Base-by-base conservation (phyloP, 2,888 invertebrate species). In the Pasiphila rectangulata region DNA sequence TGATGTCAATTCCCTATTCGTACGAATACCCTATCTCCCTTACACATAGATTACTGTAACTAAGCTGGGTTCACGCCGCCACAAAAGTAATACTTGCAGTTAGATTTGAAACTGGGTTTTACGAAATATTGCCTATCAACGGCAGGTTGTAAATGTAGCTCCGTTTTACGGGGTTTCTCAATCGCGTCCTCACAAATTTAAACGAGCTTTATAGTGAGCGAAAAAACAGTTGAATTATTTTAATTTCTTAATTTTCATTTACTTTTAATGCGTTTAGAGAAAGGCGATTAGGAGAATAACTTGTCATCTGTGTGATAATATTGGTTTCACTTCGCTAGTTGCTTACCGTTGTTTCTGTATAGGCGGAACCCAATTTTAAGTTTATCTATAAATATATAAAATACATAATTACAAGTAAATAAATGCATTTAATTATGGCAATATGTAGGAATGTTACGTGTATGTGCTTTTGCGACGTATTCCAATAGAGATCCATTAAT, bases 351-450 rank as follows among this genome's bases (percentile, higher is more conserved):
- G 27, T 6, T 27, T 13, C 10, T 29, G 1, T n/a, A 1, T 16
- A 29, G 12, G 16, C 12, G 27, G n/a, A 6, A 44, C 29, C 39
- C 39, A 39, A 27, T 15, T 36, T 42, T 75, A 78, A 80, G 69
- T 58, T 58, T 61, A 51, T 51, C 51, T 47, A 48, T 60, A 57
- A 49, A 57, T 64, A 59, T 50, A 54, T 51, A 40, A 58, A 59
- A 68, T 60, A 67, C 49, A 63, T 57, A 63, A 63, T 51, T 63
- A 61, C 50, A 57, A 64, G 64, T 70, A 78, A 76, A 81, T 83
- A 84, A 84, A 84, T 84, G 83, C 83, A 78, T 77, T 75, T 64
- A 34, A 50, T 49, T 79, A 85, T 83, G 83, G 83, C 83, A 76
- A 70, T 64, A 70, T 59, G 64, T 69, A 72, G 79, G 80, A 82